Conservation (phyloP, 2,888 invertebrate genomes). For the Buathra laborator region DNA sequence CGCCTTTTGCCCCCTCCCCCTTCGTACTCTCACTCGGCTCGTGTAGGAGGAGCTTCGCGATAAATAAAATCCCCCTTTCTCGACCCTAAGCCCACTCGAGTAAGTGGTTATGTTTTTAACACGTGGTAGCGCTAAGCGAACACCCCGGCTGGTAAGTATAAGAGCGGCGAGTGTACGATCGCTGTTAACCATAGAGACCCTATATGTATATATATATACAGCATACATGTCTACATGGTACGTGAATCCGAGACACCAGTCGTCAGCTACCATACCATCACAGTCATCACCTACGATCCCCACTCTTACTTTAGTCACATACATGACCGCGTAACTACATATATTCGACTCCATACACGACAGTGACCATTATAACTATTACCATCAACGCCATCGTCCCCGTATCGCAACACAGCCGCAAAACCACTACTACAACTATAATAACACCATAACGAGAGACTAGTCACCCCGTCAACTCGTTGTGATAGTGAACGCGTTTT, state of each 20-base stretch:
- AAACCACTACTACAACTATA: slow-evolving; percentile 41
- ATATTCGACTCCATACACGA: not conserved
- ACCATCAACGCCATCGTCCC: slow-evolving; percentile 43
- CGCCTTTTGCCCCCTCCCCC: slow-evolving; percentile 17
- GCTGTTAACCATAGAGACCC: slow-evolving; percentile 1
- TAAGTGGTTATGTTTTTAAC: slow-evolving; percentile 83
- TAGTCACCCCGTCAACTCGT: slow-evolving; percentile 10
- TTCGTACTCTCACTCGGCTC: slow-evolving; percentile 29
- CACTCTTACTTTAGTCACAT: not conserved
- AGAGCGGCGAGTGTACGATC: slow-evolving; percentile 3
- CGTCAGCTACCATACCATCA: slow-evolving; percentile 59
- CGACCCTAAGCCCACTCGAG: slow-evolving; percentile 76
- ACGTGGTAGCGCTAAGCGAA: slow-evolving; percentile 79
- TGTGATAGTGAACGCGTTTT: slow-evolving; percentile 26
- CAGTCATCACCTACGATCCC: slow-evolving; percentile 41
- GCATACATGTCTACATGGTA: not conserved
- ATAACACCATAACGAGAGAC: slow-evolving; percentile 14
- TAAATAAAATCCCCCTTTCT: slow-evolving; percentile 76
- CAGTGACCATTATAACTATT: slow-evolving; percentile 37
- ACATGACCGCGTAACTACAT: not conserved
- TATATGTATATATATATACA: slow-evolving; percentile 28
- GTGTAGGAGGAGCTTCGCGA: slow-evolving; percentile 73
- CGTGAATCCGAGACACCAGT: slow-evolving; percentile 38
- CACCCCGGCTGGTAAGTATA: slow-evolving; percentile 50
- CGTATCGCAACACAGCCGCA: not conserved